phyloP scores from a whole-genome alignment of 2,888 invertebrate species.

The Meloe dianella region DNA sequence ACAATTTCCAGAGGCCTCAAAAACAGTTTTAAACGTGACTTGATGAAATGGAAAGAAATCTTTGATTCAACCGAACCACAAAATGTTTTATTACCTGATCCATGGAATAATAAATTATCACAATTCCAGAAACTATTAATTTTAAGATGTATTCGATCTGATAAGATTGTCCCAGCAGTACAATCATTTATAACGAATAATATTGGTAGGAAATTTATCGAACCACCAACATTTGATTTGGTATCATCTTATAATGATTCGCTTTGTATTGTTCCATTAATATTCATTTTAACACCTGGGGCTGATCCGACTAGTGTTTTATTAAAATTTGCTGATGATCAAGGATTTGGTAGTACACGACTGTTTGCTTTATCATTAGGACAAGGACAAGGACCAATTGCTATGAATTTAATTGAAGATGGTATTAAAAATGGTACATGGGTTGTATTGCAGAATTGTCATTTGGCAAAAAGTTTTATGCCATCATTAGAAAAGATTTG shows the following conservation, averaged over 20 bases:
- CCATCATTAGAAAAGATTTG: slow-evolving; percentile 88
- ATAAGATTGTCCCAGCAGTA: slow-evolving; percentile 86
- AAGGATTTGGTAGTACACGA: slow-evolving; percentile 79
- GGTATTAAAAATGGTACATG: slow-evolving; percentile 86
- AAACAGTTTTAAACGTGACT: too few relatives aligned
- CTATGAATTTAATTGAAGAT: slow-evolving; percentile 83
- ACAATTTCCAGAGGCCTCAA: slow-evolving; percentile 65
- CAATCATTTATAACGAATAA: slow-evolving; percentile 44
- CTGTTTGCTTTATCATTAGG: slow-evolving; percentile 85
- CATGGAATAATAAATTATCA: slow-evolving; percentile 69
- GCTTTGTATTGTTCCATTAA: slow-evolving; percentile 82
- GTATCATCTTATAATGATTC: slow-evolving; percentile 84
- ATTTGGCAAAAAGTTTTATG: slow-evolving; percentile 96
- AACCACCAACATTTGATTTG: slow-evolving; percentile 90
- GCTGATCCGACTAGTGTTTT: slow-evolving; percentile 91
- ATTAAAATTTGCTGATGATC: slow-evolving; percentile 91
- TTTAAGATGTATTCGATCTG: slow-evolving; percentile 81
- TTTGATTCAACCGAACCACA: slow-evolving; percentile 83
- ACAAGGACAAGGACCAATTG: slow-evolving; percentile 93
- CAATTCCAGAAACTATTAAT: slow-evolving; percentile 79
- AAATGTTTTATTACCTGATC: slow-evolving; percentile 68
- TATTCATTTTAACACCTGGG: slow-evolving; percentile 91
- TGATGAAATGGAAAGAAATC: slow-evolving; percentile 74
- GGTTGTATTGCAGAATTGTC: slow-evolving; percentile 96
- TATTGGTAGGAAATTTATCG: slow-evolving; percentile 79